Conservation (phyloP, 37 sponge, comb jelly and placozoan species). For the Aplysina aerophoba region DNA sequence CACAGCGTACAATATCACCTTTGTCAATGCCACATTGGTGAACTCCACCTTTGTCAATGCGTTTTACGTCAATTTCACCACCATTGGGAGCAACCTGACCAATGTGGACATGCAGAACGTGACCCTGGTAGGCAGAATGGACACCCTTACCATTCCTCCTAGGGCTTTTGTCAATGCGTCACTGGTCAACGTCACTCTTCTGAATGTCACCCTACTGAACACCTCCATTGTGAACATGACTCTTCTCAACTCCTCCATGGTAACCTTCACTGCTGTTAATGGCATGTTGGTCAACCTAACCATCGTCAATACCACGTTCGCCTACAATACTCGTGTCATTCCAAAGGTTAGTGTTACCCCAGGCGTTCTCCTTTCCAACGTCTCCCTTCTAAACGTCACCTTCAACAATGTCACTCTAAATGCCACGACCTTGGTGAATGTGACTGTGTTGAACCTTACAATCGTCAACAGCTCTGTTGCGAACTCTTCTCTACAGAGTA, state of each 20-base stretch:
- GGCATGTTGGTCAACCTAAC: neutral
- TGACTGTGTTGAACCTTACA: slow-evolving; percentile 3
- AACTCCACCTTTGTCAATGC: neutral
- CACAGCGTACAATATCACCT: slow-evolving; percentile 6
- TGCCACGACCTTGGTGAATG: neutral
- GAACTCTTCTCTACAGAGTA: neutral
- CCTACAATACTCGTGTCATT: neutral
- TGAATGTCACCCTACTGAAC: slow-evolving; percentile 3
- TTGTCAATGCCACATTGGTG: slow-evolving; percentile 17
- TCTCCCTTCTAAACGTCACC: neutral
- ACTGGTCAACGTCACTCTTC: slow-evolving; percentile 16
- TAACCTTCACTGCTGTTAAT: neutral
- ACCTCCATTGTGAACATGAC: slow-evolving; percentile 5
- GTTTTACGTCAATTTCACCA: neutral
- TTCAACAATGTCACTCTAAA: slow-evolving; percentile 24
- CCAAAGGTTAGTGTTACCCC: neutral
- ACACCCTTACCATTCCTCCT: neutral
- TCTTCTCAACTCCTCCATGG: slow-evolving; percentile 12
- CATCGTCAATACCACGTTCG: slow-evolving; percentile 25
- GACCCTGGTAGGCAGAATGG: neutral
- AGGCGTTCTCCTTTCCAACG: neutral
- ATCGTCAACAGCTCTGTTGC: slow-evolving; percentile 4
- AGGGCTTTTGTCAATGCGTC: neutral
- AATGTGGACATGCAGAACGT: neutral
- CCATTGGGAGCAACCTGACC: neutral